Evolutionary conservation across 2,797 vertebrate species (phyloP).

Genomic region (Scolopax bukidnonensis): DNA sequence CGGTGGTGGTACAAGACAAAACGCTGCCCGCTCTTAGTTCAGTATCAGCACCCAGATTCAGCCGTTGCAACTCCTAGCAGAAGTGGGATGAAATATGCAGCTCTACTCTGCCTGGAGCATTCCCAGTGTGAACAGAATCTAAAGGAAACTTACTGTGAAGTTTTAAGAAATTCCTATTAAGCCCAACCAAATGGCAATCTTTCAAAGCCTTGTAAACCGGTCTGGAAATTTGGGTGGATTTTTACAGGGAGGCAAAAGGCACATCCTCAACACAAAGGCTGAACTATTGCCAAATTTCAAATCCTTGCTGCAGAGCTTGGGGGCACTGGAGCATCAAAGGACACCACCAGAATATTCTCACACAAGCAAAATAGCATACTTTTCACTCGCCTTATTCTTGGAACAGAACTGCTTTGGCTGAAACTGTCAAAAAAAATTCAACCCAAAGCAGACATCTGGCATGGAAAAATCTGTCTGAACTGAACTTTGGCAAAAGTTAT

Average conservation of each 20-base stretch:
- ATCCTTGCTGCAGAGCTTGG: conserved; percentile 61
- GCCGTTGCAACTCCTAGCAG: neutral
- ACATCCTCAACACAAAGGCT: conserved; percentile 64
- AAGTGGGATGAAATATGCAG: conserved; percentile 46
- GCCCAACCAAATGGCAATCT: conserved; percentile 59
- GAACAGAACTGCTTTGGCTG: conserved; percentile 25
- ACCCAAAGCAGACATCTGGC: conserved; percentile 19
- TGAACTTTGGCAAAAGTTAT: neutral
- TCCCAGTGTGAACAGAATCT: conserved; percentile 66
- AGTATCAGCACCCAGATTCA: conserved; percentile 30
- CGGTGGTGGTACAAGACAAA: conserved; percentile 17
- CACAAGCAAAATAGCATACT: conserved; percentile 52
- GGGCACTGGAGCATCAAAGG: conserved; percentile 62
- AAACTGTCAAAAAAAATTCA: conserved; percentile 8
- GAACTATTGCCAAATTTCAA: conserved; percentile 63
- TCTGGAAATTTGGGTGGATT: conserved; percentile 65
- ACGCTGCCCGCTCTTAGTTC: neutral
- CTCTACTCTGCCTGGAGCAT: conserved; percentile 42
- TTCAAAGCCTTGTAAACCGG: conserved; percentile 66
- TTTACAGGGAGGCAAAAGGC: conserved; percentile 61
- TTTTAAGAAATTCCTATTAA: conserved; percentile 63
- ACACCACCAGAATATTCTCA: conserved; percentile 55
- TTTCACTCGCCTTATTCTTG: conserved; percentile 46
- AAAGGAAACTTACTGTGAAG: conserved; percentile 68
- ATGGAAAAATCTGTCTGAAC: conserved; percentile 13